Conservation (phyloP, 1,140 invertebrate genomes). For the Drepana arcuata region DNA sequence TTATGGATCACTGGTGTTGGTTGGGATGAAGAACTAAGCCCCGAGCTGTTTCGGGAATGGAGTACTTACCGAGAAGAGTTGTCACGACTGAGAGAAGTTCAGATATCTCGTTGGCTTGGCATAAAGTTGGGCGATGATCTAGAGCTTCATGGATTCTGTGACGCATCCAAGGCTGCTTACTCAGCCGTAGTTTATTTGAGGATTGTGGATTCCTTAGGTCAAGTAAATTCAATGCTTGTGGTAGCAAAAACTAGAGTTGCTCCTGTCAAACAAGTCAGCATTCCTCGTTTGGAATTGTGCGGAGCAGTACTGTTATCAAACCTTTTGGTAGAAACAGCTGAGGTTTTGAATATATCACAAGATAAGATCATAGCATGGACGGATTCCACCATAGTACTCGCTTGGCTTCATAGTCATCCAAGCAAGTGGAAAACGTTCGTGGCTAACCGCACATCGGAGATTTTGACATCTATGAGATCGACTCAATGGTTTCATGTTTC, state of each 20-base stretch:
- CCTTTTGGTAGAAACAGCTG: constrained; percentile 5
- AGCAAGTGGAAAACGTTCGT: no score
- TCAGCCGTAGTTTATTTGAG: constrained; percentile 24
- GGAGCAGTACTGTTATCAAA: constrained; percentile 22
- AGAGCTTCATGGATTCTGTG: constrained; percentile 28
- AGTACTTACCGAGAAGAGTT: constrained; percentile 3
- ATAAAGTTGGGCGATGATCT: neutral
- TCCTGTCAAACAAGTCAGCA: constrained; percentile 20
- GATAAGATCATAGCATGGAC: constrained; percentile 17
- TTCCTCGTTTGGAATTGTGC: constrained; percentile 32
- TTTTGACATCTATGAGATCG: no score
- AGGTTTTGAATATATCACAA: constrained; percentile 20
- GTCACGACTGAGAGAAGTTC: neutral
- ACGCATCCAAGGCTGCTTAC: constrained; percentile 25
- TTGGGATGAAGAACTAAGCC: constrained; percentile 2
- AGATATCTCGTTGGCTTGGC: neutral
- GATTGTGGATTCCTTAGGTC: neutral
- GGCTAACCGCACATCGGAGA: no score
- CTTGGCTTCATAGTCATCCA: no score
- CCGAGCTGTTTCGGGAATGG: constrained; percentile 1
- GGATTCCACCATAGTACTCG: constrained; percentile 2
- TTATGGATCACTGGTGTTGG: constrained; percentile 3
- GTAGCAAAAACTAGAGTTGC: constrained; percentile 26
- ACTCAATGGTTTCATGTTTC: no score
- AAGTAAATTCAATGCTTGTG: constrained; percentile 6